phyloP scores from a whole-genome alignment of 2,113 vertebrate genomes.

The Tachuris rubrigastra region DNA sequence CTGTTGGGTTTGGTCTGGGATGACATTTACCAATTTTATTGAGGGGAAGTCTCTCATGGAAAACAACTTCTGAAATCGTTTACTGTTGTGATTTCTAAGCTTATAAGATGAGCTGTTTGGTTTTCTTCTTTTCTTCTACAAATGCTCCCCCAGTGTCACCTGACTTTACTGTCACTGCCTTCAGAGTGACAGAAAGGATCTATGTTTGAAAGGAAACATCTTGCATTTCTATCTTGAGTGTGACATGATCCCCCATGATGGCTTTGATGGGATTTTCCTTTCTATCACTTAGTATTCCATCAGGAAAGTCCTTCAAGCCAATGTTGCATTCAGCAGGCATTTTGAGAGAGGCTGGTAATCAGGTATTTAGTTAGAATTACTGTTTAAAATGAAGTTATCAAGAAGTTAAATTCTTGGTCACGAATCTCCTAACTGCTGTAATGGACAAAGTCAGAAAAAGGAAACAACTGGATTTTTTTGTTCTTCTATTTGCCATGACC shows the following conservation, averaged over 20 bases:
- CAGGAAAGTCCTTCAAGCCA: neutral
- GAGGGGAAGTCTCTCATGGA: neutral
- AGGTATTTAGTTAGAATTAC: neutral
- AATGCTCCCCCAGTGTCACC: neutral
- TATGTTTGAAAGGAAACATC: neutral
- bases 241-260: neutral
- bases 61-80: neutral
- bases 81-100: neutral
- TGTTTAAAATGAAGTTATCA: neutral
- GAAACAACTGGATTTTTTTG: neutral
- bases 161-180: neutral
- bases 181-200: neutral
- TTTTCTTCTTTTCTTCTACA: neutral
- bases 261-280: conserved; percentile 18
- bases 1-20: neutral
- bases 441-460: neutral
- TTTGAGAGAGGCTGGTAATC: neutral
- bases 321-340: neutral
- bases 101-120: neutral
- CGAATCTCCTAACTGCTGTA: neutral
- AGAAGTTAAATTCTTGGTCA: neutral
- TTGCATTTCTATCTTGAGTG: neutral
- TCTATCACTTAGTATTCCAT: neutral
- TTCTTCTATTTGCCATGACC: neutral
- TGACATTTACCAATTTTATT: neutral